Evolutionary conservation across 2,888 invertebrate genomes (phyloP), one percentile per base, ranked within the genome.

Genomic region (Allophyes oxyacanthae): DNA sequence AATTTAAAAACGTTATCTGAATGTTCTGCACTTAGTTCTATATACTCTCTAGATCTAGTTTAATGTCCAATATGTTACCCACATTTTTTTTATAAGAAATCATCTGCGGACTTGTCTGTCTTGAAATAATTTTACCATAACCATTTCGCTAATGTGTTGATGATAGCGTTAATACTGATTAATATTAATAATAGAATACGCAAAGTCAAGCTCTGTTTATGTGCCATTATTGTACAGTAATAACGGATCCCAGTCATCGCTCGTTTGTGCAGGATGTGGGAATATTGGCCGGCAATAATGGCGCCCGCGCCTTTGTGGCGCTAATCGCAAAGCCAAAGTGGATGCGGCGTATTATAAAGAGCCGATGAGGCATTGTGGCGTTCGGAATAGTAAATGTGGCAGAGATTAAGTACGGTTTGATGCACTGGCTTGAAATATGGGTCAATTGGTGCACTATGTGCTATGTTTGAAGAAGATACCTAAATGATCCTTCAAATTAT

Each of bases 261-360:
- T 42, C 30, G 32, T 44, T 20, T 34, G 28, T 41, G 33, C 4
- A 7, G 1, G 28, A 28, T 6, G 25, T 25, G 5, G 11, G 20
- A 44, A n/a, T 52, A 40, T 33, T 36, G 41, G 26, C 0, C 26
- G 38, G n/a, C 6, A 11, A 43, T 57, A 54, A 49, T 37, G 15
- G 30, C 11, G 3, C 6, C 10, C 20, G 34, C 32, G n/a, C 44
- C 38, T 55, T 71, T 57, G 48, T 49, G 26, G 9, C 25, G 30
- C 20, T 61, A 71, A 68, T 65, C 44, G 26, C 33, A 30, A 49
- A 54, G 54, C 54, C 56, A 54, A 65, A 57, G 61, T 53, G 42
- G 45, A 61, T 8, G 40, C 48, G 40, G 25, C n/a, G 38, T 54
- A 42, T 41, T 36, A 48, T 53, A 45, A 37, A 8, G 7, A 62